phyloP scores from a whole-genome alignment of 2,113 vertebrate genomes.

The Cairina moschata region DNA sequence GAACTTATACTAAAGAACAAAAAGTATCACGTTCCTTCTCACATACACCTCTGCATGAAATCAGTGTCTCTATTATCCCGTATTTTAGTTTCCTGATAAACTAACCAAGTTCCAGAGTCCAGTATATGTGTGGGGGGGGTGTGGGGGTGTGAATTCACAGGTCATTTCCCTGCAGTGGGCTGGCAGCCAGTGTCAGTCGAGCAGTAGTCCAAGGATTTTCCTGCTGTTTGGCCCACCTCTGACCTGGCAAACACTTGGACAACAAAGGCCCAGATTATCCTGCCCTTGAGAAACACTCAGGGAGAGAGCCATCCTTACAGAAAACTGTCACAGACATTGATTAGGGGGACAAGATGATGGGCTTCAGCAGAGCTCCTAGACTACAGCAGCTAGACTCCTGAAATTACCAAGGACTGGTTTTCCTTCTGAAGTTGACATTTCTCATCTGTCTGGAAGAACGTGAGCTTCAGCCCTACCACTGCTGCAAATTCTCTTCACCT shows the following conservation, averaged over 20 bases:
- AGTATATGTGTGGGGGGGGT: neutral
- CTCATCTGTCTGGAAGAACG: neutral
- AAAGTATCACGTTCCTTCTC: neutral
- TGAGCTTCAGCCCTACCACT: neutral
- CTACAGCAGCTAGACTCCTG: neutral
- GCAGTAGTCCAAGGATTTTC: neutral
- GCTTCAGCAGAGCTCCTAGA: neutral
- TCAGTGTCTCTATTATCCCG: neutral
- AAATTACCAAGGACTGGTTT: neutral
- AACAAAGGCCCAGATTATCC: neutral
- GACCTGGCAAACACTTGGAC: neutral
- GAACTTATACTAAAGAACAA: neutral
- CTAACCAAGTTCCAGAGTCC: neutral
- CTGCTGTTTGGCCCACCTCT: neutral
- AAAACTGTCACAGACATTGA: neutral
- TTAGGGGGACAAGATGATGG: neutral
- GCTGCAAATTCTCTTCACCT: neutral
- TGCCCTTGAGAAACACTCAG: neutral
- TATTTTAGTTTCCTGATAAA: neutral
- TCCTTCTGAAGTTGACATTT: neutral
- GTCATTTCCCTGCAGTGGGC: neutral
- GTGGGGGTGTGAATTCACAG: neutral
- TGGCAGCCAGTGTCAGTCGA: neutral
- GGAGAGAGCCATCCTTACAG: neutral
- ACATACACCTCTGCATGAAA: neutral